Conservation (phyloP, 1,140 invertebrate species). For the Steinernema khuongi region DNA sequence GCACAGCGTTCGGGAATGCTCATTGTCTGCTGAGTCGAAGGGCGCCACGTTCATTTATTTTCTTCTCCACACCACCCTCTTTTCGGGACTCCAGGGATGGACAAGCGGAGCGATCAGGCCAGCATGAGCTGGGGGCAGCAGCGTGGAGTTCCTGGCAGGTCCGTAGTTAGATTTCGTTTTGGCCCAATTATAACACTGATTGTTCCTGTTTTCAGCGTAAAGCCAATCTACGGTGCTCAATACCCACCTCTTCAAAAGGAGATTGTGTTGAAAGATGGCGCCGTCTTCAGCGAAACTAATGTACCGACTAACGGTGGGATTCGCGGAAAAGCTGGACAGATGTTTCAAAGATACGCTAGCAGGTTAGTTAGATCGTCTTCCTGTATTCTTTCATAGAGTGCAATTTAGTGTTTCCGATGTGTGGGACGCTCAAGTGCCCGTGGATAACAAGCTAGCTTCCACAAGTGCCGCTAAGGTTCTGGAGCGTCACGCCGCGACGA, state of each 20-base stretch:
- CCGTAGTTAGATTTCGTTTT: constrained; percentile 16
- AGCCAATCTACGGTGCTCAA: constrained; percentile 46
- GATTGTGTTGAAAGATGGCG: constrained; percentile 13
- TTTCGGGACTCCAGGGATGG: neutral
- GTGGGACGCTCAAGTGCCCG: constrained; percentile 44
- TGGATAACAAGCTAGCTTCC: constrained; percentile 41
- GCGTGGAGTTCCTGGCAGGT: constrained; percentile 30
- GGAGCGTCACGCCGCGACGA: constrained; percentile 39
- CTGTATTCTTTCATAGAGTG: neutral
- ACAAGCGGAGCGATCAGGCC: neutral
- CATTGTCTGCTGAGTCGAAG: constrained; percentile 13
- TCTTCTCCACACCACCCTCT: neutral
- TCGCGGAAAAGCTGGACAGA: constrained; percentile 34
- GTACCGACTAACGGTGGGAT: neutral
- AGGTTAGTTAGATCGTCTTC: constrained; percentile 33
- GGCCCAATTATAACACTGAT: constrained; percentile 19
- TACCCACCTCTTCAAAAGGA: constrained; percentile 42
- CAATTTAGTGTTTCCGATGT: constrained; percentile 49
- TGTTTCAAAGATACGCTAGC: constrained; percentile 47
- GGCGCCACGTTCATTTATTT: neutral
- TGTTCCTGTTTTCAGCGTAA: constrained; percentile 39
- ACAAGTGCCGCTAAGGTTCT: constrained; percentile 47
- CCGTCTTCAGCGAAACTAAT: constrained; percentile 5
- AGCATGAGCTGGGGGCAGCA: constrained; percentile 24
- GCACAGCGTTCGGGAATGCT: neutral